These are phyloP conservation scores for Falco columbarius DNA, from an alignment of 2,797 vertebrate genomes.

Conservation along the genomic window DNA sequence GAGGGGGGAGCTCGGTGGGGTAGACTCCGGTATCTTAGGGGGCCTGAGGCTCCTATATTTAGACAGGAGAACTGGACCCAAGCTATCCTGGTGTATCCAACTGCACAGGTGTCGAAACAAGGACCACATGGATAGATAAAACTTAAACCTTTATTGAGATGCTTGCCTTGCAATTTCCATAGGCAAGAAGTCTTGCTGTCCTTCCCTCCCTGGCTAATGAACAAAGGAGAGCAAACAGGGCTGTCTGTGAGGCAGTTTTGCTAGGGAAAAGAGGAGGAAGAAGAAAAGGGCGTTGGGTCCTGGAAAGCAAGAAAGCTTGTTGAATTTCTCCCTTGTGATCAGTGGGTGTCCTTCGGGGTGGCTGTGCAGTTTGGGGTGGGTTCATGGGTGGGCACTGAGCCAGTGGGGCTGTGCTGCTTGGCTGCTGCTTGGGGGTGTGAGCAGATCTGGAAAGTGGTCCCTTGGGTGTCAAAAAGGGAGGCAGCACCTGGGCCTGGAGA, in stretches of 20 bases:
- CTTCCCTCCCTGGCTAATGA: not conserved
- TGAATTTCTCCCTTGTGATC: not conserved
- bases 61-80: not conserved
- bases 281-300: not conserved
- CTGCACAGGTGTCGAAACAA: not conserved
- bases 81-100: not conserved
- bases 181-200: not conserved
- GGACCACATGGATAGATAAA: accelerated
- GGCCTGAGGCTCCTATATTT: not conserved
- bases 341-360: not conserved
- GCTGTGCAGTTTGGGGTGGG: not conserved
- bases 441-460: not conserved
- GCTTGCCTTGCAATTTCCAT: not conserved
- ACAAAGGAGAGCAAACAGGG: not conserved
- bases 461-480: not conserved
- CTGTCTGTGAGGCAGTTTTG: not conserved
- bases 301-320: not conserved
- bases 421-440: not conserved
- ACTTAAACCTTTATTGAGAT: not conserved
- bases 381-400: not conserved
- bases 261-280: not conserved
- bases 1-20: not conserved
- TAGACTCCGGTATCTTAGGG: accelerated
- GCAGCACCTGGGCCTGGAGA: not conserved
- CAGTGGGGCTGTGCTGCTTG: not conserved